phyloP scores from a whole-genome alignment of 2,797 vertebrate species.

The Macropus fuliginosus region DNA sequence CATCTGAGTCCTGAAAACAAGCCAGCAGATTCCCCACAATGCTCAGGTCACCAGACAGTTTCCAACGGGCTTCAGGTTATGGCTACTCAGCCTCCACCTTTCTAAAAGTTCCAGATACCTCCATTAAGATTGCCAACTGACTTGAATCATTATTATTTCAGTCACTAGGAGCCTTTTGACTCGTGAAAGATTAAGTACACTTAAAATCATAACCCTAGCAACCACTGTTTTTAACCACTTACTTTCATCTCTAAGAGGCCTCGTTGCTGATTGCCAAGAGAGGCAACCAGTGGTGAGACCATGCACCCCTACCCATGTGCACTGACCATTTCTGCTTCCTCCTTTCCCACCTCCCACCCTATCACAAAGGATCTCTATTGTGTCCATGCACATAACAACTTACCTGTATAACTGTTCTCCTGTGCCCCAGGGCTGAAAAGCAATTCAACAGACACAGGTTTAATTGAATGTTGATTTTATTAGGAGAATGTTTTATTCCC shows the following conservation, averaged over 20 bases:
- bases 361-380: neutral
- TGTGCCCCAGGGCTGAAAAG: neutral
- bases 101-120: neutral
- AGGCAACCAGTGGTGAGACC: neutral
- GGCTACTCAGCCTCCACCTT: neutral
- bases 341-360: neutral
- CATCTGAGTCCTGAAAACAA: neutral
- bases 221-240: neutral
- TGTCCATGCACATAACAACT: neutral
- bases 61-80: neutral
- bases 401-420: neutral
- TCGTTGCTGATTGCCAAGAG: neutral
- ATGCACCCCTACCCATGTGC: accelerated
- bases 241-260: neutral
- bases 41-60: neutral
- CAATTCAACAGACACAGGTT: neutral
- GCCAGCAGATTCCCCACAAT: neutral
- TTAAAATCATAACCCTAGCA: neutral
- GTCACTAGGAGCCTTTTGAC: neutral
- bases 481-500: constrained; percentile 34
- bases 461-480: neutral
- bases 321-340: neutral
- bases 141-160: neutral
- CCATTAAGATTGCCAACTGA: neutral
- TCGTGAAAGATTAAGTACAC: neutral